Evolutionary conservation across 2,888 invertebrate species (phyloP), one percentile per base, ranked within the genome.

Genomic region (Zygothrica quintamaculata): DNA sequence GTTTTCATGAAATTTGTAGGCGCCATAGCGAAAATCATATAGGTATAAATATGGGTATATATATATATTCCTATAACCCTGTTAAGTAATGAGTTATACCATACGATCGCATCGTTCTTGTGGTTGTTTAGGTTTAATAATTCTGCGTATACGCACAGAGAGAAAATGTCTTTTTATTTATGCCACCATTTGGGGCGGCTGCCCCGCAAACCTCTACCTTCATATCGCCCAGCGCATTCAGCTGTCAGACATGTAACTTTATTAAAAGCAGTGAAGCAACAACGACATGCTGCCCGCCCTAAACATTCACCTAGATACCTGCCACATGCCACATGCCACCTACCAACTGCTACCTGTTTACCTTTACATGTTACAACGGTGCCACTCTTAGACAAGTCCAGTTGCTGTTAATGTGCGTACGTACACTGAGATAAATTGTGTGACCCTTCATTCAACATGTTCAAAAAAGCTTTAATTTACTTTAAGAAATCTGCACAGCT

Each of bases 231-330:
- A 34, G 11, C 58, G 61, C 51, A 65, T 69, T 60, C 73, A 50
- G 74, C 55, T 74, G 73, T 69, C 69, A 61, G 73, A 48, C 60
- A 57, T 75, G 72, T 75, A 53, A 61, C 74, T 74, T 72, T 74
- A 74, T 74, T 74, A 75, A 75, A 68, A 75, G 68, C 68, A 52
- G 39, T 33, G 65, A 16, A 48, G 43, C 15, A 53, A 13, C 16
- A 37, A 26, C 51, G 51, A 37, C 50, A 42, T 33, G 58, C 15
- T 47, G 47, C 69, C 65, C 71, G 52, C 48, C 22, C n/a, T n/a
- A n/a, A n/a, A n/a, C n/a, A n/a, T n/a, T n/a, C n/a, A 7, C 50
- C 16, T 37, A 16, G 33, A n/a, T n/a, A n/a, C 34, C 43, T 12
- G 50, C 36, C 11, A 12, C n/a, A 13, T 9, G 6, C 8, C n/a